Evolutionary conservation across 2,888 invertebrate genomes (phyloP), one percentile per base, ranked within the genome.

Genomic region (Phasia obesa): DNA sequence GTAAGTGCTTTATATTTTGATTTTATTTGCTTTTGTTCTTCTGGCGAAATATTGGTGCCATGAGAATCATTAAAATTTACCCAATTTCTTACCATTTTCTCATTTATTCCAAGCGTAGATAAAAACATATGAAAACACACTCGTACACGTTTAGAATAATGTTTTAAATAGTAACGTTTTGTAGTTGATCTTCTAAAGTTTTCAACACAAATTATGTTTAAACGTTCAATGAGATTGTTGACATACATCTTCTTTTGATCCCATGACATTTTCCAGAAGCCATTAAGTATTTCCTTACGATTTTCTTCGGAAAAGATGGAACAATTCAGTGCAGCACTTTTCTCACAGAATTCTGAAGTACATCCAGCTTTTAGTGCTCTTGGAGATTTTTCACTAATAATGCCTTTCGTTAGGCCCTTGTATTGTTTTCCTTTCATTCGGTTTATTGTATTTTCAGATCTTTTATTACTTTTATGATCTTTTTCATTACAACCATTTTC

Each of bases 211-310:
- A 25, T 23, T 53, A 23, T 25, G 25, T 59, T 31, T 59, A 38
- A 5, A 19, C 59, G 59, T 35, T 59, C 59, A 59, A 59, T 11
- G 49, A 49, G 21, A 49, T 9, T 6, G 21, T 4, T 59, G 6
- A 7, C 25, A 53, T 53, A 25, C 4, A 15, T 53, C 5, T 13
- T 53, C 13, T 59, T 59, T n/a, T 59, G 59, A 59, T 59, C 59
- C 35, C 59, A 59, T 15, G 59, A 59, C 59, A 59, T 59, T 59
- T 38, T 59, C 31, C 59, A 35, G 35, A 17, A 59, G 38, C 59
- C 11, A 59, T 59, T 35, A 59, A 38, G 21, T 38, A 59, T 59
- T 17, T 38, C 35, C 59, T 35, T 19, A 19, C 59, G 38, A 38
- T 38, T 19, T 23, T 59, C 35, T 38, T 59, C 21, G 4, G 19